Evolutionary conservation across 2,888 invertebrate species (phyloP), one percentile per base, ranked within the genome.

Genomic region (Sicus ferrugineus): DNA sequence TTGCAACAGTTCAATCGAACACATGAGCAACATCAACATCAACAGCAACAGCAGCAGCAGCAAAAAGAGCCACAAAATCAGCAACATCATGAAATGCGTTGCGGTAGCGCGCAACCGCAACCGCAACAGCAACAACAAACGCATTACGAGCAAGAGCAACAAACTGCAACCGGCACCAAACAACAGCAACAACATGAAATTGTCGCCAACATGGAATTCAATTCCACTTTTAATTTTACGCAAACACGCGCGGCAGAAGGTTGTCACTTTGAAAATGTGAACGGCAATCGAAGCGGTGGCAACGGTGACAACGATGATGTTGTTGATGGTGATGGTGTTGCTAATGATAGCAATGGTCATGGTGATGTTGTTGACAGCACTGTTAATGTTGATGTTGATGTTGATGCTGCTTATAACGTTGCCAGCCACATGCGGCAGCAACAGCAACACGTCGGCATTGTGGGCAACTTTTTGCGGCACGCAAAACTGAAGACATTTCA

Each of bases 1-100:
- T 73, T 79, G 73, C 77, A 88, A 86, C 75, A 88, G 86, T 62
- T 88, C 85, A 76, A 76, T 68, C 76, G 70, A 26, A 23, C 26
- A 61, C 72, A 75, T 68, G 75, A 76, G 54, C 72, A 72, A 66
- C 69, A 75, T 46, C 69, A 73, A 69, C 75, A 77, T 59, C 72
- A 73, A 67, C 70, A 75, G n/a, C 59, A 71, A 54, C 58, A 59
- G 21, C 66, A 70, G n/a, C 52, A 52, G 14, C 61, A 58, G 58
- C 66, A 71, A 21, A 46, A 69, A 48, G 48, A 50, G 26, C 38
- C 69, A 73, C 67, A 70, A 52, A 64, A 66, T 14, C 59, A 71
- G 52, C 54, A 56, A 23, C 63, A 67, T 21, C 52, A 54, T n/a
- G n/a, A n/a, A n/a, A n/a, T n/a, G n/a, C n/a, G n/a, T n/a, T n/a